phyloP scores from a whole-genome alignment of 2,797 vertebrate species.

The Mus spretus region DNA sequence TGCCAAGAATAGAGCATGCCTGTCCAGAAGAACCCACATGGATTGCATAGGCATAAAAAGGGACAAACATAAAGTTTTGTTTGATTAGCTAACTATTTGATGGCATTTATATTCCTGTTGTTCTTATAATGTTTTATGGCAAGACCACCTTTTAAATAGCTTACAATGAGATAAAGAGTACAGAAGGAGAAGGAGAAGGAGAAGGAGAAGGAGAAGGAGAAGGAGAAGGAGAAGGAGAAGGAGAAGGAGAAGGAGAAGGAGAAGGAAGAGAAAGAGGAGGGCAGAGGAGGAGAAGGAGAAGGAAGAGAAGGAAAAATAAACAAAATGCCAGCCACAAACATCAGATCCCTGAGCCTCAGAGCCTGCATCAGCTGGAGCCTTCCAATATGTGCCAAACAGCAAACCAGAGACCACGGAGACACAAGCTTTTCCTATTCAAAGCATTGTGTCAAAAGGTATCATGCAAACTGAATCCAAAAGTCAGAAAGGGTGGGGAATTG shows the following conservation, averaged over 20 bases:
- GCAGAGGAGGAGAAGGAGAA: too few relatives aligned
- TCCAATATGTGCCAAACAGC: background rate
- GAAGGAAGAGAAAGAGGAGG: too few relatives aligned
- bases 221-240: too few relatives aligned
- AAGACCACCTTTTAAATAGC: background rate
- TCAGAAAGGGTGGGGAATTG: background rate
- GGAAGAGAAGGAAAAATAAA: too few relatives aligned
- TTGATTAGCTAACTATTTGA: background rate
- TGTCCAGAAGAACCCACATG: background rate
- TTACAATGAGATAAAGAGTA: background rate
- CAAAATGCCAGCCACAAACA: background rate
- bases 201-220: too few relatives aligned
- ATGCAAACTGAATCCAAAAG: background rate
- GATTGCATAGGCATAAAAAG: background rate
- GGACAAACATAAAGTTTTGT: background rate
- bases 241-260: too few relatives aligned
- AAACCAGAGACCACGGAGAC: background rate
- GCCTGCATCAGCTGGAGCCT: background rate
- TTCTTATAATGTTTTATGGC: background rate
- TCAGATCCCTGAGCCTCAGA: background rate
- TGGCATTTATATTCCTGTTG: background rate
- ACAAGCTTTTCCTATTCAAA: too few relatives aligned
- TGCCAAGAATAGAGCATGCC: rapidly evolving
- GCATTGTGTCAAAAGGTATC: background rate
- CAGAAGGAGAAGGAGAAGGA: background rate